These are phyloP conservation scores for Hyphantria cunea DNA, from an alignment of 1,140 invertebrate species.

Conservation along the genomic window DNA sequence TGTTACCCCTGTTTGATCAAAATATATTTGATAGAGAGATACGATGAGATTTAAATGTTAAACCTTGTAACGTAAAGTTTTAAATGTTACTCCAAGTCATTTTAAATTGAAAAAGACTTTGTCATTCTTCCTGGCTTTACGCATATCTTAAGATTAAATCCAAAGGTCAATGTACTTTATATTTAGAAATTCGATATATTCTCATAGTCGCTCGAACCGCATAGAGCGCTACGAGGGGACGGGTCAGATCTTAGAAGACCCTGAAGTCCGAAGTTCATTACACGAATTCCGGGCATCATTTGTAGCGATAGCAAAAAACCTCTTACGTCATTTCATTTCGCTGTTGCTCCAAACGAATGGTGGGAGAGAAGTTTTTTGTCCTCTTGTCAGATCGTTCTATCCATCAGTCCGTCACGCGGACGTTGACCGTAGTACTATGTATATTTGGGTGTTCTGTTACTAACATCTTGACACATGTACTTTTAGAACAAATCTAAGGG, in stretches of 20 bases:
- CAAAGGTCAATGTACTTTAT: conserved; percentile 41
- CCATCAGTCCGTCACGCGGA: conserved; percentile 56
- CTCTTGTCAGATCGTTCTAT: conserved; percentile 58
- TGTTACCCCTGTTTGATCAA: no score
- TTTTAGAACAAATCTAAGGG: no score
- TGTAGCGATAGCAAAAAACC: conserved; percentile 54
- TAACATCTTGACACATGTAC: neutral
- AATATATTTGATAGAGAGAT: conserved; percentile 37
- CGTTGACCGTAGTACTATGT: conserved; percentile 66
- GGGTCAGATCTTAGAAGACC: conserved; percentile 39
- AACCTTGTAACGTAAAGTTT: conserved; percentile 17
- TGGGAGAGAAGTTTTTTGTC: conserved; percentile 59
- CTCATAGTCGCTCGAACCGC: conserved; percentile 30
- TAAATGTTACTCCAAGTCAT: conserved; percentile 15
- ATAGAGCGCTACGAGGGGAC: conserved; percentile 38
- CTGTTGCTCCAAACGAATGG: conserved; percentile 47
- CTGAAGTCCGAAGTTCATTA: conserved; percentile 45
- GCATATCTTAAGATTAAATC: conserved; percentile 30
- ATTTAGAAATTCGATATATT: conserved; percentile 50
- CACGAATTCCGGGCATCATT: conserved; percentile 47
- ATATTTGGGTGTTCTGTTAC: conserved; percentile 62
- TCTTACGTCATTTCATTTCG: conserved; percentile 72
- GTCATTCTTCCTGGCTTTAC: conserved; percentile 25
- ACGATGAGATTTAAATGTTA: conserved; percentile 36
- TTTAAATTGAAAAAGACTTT: neutral